Evolutionary conservation across 2,888 invertebrate genomes (phyloP).

Genomic region (Machimus rusticus): DNA sequence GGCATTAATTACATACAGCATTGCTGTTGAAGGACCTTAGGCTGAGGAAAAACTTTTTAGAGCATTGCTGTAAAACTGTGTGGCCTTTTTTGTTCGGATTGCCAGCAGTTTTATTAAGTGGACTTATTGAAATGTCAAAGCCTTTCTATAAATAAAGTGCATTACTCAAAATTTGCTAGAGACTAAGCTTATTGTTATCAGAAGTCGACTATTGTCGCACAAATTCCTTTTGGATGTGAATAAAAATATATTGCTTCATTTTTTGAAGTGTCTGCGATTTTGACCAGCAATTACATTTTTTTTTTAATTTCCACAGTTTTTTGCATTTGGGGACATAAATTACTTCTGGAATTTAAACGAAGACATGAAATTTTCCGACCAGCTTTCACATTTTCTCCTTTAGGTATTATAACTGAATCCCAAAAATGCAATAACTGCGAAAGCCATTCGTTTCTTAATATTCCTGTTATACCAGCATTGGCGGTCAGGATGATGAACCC

Average conservation of each 20-base stretch:
- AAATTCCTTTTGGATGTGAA: neutral
- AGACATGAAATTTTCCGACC: neutral
- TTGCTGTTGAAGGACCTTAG: neutral
- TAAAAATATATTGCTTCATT: neutral
- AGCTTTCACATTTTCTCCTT: neutral
- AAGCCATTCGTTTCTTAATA: neutral
- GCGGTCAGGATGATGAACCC: neutral
- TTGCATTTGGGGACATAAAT: neutral
- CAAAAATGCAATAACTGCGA: neutral
- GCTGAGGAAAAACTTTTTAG: neutral
- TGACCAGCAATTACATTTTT: neutral
- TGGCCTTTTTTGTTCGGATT: constrained; percentile 8
- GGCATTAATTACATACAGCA: neutral
- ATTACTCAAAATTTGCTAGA: neutral
- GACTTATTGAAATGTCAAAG: neutral
- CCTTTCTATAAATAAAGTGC: neutral
- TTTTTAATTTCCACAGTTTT: neutral
- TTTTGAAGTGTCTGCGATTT: neutral
- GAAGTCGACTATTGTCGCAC: neutral
- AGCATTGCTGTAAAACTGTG: constrained; percentile 4
- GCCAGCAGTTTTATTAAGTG: neutral
- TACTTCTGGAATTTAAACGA: neutral
- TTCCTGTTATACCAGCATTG: neutral
- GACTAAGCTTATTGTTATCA: neutral
- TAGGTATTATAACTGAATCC: neutral